These are phyloP conservation scores for Morpho helenor DNA, from an alignment of 2,888 invertebrate genomes.

Conservation along the genomic window DNA sequence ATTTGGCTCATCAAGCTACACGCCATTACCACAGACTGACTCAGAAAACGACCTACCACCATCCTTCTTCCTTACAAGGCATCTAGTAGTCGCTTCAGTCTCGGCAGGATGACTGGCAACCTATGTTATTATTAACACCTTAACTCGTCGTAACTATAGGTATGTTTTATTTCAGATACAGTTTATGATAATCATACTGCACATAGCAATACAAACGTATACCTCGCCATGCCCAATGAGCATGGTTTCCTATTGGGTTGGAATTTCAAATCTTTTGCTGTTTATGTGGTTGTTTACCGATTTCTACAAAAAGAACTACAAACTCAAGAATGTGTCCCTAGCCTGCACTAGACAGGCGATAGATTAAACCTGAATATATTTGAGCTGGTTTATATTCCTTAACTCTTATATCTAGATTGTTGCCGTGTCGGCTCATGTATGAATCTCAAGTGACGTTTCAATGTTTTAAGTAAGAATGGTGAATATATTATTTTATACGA, in stretches of 20 bases:
- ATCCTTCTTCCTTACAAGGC: too few relatives aligned
- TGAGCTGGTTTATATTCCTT: background rate
- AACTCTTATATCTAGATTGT: too few relatives aligned
- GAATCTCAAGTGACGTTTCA: background rate
- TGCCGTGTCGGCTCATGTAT: background rate
- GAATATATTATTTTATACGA: background rate
- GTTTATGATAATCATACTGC: constrained; percentile 35
- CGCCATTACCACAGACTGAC: too few relatives aligned
- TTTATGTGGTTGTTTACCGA: constrained; percentile 38
- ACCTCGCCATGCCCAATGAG: constrained; percentile 39
- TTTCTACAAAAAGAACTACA: constrained; percentile 38
- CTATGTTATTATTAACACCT: too few relatives aligned
- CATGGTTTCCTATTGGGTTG: constrained; percentile 35
- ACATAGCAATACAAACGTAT: constrained; percentile 36
- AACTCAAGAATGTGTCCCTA: background rate
- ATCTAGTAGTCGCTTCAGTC: too few relatives aligned
- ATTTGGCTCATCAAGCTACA: too few relatives aligned
- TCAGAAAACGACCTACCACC: too few relatives aligned
- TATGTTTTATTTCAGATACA: constrained; percentile 36
- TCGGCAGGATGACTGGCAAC: too few relatives aligned
- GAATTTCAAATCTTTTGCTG: constrained; percentile 33
- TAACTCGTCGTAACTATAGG: background rate
- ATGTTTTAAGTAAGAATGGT: background rate
- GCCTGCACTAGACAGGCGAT: constrained; percentile 14
- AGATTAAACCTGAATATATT: constrained; percentile 13